Percentiles rank a stretch among this genome's conserved stretches.
These are phyloP conservation scores for Xanthostigma xanthostigma DNA, from an alignment of 2,888 invertebrate genomes.

Conservation along the genomic window DNA sequence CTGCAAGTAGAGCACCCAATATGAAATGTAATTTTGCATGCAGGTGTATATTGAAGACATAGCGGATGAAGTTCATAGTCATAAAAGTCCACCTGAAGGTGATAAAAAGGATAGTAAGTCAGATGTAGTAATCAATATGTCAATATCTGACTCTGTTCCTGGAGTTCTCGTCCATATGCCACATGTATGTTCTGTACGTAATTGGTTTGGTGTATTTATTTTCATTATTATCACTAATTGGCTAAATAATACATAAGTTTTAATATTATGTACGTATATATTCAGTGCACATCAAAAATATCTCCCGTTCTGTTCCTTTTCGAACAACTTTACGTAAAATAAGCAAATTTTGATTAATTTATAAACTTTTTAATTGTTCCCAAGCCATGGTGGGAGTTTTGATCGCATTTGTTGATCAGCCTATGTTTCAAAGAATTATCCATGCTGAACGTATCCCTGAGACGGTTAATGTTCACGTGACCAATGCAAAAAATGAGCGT, in stretches of 20 bases:
- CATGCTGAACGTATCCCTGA: too few relatives aligned
- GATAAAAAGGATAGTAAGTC: constrained; percentile 50
- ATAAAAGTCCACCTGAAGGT: constrained; percentile 55
- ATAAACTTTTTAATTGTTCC: too few relatives aligned
- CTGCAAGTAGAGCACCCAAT: too few relatives aligned
- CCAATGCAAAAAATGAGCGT: too few relatives aligned
- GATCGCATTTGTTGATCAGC: too few relatives aligned
- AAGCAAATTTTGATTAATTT: too few relatives aligned
- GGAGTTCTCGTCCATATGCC: constrained; percentile 86
- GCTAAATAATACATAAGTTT: constrained; percentile 16
- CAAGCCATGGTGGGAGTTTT: too few relatives aligned
- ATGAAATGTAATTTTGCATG: not conserved
- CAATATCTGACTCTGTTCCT: constrained; percentile 61
- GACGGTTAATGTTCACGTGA: too few relatives aligned
- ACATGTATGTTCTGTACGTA: constrained; percentile 58
- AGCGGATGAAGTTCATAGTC: constrained; percentile 47
- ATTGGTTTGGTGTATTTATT: constrained; percentile 21
- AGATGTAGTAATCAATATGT: constrained; percentile 45
- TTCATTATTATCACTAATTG: constrained; percentile 7
- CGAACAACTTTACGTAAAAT: too few relatives aligned
- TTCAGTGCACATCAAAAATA: not conserved
- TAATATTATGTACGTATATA: constrained; percentile 5
- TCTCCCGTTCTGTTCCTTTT: too few relatives aligned
- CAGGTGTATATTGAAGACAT: constrained; percentile 39
- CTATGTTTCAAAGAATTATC: too few relatives aligned